Evolutionary conservation across 2,113 vertebrate species (phyloP).

Genomic region (Thalassoma bifasciatum): DNA sequence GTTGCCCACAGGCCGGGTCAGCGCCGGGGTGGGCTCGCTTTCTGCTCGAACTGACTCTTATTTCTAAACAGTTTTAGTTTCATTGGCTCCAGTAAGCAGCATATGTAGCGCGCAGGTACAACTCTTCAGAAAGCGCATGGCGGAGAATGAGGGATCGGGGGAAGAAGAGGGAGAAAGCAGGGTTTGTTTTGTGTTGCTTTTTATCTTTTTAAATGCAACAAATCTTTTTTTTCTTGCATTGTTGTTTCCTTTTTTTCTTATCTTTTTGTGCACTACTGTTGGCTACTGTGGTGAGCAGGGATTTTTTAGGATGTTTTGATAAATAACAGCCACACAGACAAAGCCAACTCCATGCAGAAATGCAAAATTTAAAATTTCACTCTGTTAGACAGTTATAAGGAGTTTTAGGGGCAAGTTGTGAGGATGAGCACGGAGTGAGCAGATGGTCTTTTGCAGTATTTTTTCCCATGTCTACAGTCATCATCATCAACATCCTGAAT

Average conservation of each 20-base stretch:
- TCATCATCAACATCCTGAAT: slow-evolving; percentile 52
- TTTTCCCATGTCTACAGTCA: slow-evolving; percentile 23
- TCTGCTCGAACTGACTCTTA: slow-evolving; percentile 56
- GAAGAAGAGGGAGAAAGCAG: slow-evolving; percentile 36
- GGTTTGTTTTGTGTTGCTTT: slow-evolving; percentile 34
- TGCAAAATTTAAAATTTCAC: slow-evolving; percentile 53
- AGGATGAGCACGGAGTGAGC: slow-evolving; percentile 49
- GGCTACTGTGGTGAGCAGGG: slow-evolving; percentile 62
- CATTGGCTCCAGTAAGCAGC: slow-evolving; percentile 73
- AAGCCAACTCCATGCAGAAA: slow-evolving; percentile 81
- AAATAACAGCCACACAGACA: slow-evolving; percentile 63
- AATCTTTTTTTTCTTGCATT: slow-evolving; percentile 23
- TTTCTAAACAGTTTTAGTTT: slow-evolving; percentile 56
- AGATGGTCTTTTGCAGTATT: slow-evolving; percentile 47
- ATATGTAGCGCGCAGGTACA: slow-evolving; percentile 54
- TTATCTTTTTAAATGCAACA: slow-evolving; percentile 27
- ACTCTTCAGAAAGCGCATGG: slow-evolving; percentile 58
- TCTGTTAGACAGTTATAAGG: slow-evolving; percentile 54
- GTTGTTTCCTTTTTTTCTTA: slow-evolving; percentile 39
- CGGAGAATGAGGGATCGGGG: slow-evolving; percentile 51
- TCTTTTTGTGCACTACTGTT: slow-evolving; percentile 61
- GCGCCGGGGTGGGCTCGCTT: slow-evolving; percentile 45
- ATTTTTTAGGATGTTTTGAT: slow-evolving; percentile 31
- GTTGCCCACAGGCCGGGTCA: slow-evolving; percentile 48
- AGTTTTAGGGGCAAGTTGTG: slow-evolving; percentile 56